Evolutionary conservation across 2,888 invertebrate genomes (phyloP), one percentile per base, ranked within the genome.

Genomic region (Hofmannophila pseudospretella): DNA sequence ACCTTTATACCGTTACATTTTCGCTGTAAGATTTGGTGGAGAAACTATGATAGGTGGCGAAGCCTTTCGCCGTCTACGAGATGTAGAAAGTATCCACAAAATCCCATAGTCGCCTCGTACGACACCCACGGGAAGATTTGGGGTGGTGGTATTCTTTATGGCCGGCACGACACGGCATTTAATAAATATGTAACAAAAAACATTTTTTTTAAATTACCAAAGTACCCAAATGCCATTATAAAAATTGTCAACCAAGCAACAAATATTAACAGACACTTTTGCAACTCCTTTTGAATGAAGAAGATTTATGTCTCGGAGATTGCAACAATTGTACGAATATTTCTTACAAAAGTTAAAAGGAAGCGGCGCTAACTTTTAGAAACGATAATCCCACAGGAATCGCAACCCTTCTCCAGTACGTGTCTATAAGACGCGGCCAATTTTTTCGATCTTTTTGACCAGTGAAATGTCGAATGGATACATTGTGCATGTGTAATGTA

Each of bases 301-400:
- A 58, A 51, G 48, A 58, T 55, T 60, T 53, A 54, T 58, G 49
- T 57, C 34, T 19, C 25, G n/a, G n/a, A 37, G 20, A 54, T 61
- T 67, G 64, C 59, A 53, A 66, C 56, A 61, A 56, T 58, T 54
- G 54, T 57, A 41, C 11, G 36, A 31, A 37, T 16, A 41, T 35
- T 34, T 3, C 4, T 2, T 4, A 54, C 51, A 47, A 53, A 40
- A 42, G 7, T 10, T n/a, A 34, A 60, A 64, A 51, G 52, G 50
- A 53, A 54, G 55, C 76, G 80, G 80, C 82, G 82, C 80, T 78
- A 70, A 68, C 67, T 67, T 71, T 61, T 51, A 51, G 54, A 63
- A 70, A 71, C 37, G 47, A 52, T 77, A 77, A 82, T 80, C 82
- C 70, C 67, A 10, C 32, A 57, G 72, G 78, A 66, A 56, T 71